Conservation (phyloP, 2,888 invertebrate genomes). For the Zootermopsis nevadensis region DNA sequence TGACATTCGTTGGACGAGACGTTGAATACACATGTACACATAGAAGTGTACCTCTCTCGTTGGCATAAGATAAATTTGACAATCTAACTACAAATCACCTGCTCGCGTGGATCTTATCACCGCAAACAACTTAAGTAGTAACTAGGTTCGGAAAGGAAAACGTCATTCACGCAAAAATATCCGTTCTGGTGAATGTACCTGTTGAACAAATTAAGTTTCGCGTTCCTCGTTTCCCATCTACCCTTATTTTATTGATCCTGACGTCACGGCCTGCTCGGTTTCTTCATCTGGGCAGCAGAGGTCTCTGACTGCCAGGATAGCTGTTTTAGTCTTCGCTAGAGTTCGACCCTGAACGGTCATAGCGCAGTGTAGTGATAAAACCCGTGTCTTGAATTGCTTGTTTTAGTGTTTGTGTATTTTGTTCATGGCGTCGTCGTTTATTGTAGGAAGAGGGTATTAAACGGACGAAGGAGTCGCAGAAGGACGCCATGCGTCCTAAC, state of each 20-base stretch:
- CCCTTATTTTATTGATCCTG: constrained; percentile 41
- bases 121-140: neutral
- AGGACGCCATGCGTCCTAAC: constrained; percentile 1
- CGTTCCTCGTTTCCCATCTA: neutral
- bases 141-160: neutral
- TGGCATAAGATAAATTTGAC: neutral
- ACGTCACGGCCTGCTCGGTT: constrained; percentile 23
- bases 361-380: neutral
- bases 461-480: neutral
- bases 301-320: constrained; percentile 8
- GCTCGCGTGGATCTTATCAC: constrained; percentile 12
- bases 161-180: neutral
- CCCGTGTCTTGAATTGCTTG: constrained; percentile 16
- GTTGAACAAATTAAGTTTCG: constrained; percentile 3
- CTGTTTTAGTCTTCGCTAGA: constrained; percentile 25
- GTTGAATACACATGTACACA: too few relatives aligned
- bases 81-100: constrained; percentile 16
- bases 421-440: neutral
- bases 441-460: neutral
- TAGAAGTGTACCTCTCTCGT: neutral
- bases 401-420: neutral
- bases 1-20: too few relatives aligned
- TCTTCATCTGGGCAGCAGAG: neutral
- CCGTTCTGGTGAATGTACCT: neutral
- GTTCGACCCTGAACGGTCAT: constrained; percentile 22